Conservation (phyloP, 1,140 invertebrate genomes). For the Lanistes nyassanus region DNA sequence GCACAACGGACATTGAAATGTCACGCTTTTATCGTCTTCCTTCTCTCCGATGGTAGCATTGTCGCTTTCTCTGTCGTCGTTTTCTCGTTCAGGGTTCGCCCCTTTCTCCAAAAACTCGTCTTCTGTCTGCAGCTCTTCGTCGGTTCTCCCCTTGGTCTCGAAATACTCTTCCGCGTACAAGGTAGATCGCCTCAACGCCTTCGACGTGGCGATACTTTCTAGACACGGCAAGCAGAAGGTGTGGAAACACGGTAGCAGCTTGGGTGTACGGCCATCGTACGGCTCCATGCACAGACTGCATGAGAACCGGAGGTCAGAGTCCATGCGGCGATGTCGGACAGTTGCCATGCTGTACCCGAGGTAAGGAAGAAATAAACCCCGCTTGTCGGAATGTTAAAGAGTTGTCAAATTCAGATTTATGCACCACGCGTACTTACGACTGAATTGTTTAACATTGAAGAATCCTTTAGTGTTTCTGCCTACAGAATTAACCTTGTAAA, state of each 20-base stretch:
- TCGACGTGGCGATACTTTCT: background rate
- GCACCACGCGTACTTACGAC: no score
- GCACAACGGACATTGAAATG: background rate
- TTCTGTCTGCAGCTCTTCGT: background rate
- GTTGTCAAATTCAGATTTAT: no score
- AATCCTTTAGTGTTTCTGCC: no score
- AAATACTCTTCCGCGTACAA: background rate
- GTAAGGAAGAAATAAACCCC: no score
- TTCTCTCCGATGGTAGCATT: background rate
- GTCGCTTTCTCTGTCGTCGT: background rate
- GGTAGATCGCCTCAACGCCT: background rate
- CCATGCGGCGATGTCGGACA: no score
- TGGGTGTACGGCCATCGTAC: background rate
- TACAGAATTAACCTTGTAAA: no score
- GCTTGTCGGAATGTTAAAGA: no score
- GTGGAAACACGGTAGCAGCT: slow-evolving; percentile 11
- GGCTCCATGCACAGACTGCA: slow-evolving; percentile 10
- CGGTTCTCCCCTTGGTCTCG: no score
- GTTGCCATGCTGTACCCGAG: no score
- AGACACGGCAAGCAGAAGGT: slow-evolving; percentile 14
- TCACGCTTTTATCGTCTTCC: background rate
- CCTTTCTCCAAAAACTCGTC: background rate
- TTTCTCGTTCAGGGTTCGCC: background rate
- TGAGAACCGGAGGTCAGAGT: background rate
- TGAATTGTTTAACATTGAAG: no score